phyloP scores from a whole-genome alignment of 2,888 invertebrate genomes.

The Pegoplata infirma region DNA sequence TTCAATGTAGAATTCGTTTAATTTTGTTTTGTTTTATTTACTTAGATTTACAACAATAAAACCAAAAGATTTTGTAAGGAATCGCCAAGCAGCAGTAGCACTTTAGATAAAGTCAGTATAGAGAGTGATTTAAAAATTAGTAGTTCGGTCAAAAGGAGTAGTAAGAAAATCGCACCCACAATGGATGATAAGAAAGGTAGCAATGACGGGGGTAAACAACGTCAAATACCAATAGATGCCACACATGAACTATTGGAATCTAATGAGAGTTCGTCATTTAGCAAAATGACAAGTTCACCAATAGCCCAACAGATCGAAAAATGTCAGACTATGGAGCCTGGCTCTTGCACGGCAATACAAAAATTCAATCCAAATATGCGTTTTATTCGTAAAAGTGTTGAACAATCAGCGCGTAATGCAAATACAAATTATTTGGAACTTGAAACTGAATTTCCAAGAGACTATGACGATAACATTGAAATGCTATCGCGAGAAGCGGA shows the following conservation, averaged over 20 bases:
- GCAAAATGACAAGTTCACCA: slow-evolving; percentile 29
- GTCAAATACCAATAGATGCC: slow-evolving; percentile 9
- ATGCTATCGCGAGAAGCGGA: slow-evolving; percentile 77
- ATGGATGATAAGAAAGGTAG: slow-evolving; percentile 41
- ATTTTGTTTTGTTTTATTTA: not conserved
- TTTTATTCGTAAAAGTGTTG: slow-evolving; percentile 77
- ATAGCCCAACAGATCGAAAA: slow-evolving; percentile 33
- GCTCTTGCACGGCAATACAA: slow-evolving; percentile 65
- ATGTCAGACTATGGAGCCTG: slow-evolving; percentile 28
- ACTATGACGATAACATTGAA: slow-evolving; percentile 78
- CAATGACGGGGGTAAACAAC: not conserved
- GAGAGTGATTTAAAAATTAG: slow-evolving; percentile 21
- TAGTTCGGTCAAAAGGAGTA: slow-evolving; percentile 7
- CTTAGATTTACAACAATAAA: slow-evolving; percentile 29
- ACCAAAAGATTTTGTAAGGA: slow-evolving; percentile 31
- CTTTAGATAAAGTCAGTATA: slow-evolving; percentile 9
- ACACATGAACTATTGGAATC: slow-evolving; percentile 11
- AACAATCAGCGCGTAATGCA: slow-evolving; percentile 73
- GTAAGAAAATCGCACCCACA: not conserved
- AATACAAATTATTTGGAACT: slow-evolving; percentile 74
- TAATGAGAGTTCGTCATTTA: slow-evolving; percentile 18
- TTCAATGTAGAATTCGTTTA: not conserved
- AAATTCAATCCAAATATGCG: slow-evolving; percentile 73
- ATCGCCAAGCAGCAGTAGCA: slow-evolving; percentile 51
- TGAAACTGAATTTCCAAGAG: slow-evolving; percentile 78